These are phyloP conservation scores for Bradypodion pumilum DNA, from an alignment of 2,797 vertebrate genomes.

Conservation along the genomic window DNA sequence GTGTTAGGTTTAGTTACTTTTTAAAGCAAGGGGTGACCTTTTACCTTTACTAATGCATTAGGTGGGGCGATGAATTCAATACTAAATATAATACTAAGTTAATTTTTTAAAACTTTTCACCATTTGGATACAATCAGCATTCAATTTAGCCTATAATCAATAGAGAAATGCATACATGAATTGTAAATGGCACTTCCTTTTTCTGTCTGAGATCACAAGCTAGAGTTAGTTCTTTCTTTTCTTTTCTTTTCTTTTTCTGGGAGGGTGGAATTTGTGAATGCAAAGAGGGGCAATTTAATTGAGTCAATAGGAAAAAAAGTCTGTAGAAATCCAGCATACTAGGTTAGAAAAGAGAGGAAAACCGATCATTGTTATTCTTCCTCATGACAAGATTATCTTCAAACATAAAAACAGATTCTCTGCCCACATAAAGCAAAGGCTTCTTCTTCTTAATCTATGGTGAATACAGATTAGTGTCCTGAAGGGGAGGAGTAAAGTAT, in stretches of 20 bases:
- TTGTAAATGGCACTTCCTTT: not conserved
- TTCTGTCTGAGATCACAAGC: slow-evolving; percentile 10
- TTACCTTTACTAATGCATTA: too few species aligned
- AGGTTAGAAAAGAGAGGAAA: slow-evolving; percentile 45
- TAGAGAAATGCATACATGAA: not conserved
- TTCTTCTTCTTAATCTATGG: slow-evolving; percentile 13
- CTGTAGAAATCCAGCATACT: slow-evolving; percentile 61
- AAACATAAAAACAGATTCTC: slow-evolving; percentile 69
- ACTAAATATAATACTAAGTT: too few species aligned
- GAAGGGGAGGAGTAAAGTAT: slow-evolving; percentile 46
- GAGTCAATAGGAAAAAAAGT: not conserved
- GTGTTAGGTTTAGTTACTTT: too few species aligned
- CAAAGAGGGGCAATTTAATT: not conserved
- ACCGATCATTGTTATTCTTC: slow-evolving; percentile 46
- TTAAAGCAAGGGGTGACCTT: too few species aligned
- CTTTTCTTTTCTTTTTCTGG: not conserved
- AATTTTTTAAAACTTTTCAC: not conserved
- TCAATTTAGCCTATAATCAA: not conserved
- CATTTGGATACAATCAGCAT: not conserved
- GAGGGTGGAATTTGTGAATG: slow-evolving; percentile 24
- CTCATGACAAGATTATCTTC: slow-evolving; percentile 63
- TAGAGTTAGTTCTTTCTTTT: slow-evolving; percentile 14
- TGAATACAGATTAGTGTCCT: slow-evolving; percentile 71
- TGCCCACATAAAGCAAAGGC: slow-evolving; percentile 49
- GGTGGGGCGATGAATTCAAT: too few species aligned